Base-by-base conservation (phyloP, 2,113 vertebrate genomes). In the Periophthalmus modestus region DNA sequence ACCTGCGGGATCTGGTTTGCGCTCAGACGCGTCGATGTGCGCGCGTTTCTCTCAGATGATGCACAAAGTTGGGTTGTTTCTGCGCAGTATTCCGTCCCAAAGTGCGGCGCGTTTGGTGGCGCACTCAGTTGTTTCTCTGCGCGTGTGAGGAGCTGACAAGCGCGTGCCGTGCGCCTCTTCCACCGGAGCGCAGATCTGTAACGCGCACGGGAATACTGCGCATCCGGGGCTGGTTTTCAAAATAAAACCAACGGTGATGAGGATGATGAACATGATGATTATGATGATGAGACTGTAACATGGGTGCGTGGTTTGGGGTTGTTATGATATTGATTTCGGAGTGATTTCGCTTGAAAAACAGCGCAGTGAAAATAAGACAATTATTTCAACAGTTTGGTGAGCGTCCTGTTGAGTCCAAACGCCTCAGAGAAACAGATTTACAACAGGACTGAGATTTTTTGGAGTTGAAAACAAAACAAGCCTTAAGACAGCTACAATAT, bases 161-260 rank as follows among this genome's bases (percentile, higher is more conserved):
- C 54, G 72, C 83, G 82, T 71, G 82, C 75, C 80, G 82, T 71
- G 82, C 75, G 78, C n/a, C 68, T 79, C 50, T 76, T 81, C 66
- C 79, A 70, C 75, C 0, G 72, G 63, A 85, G 80, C 83, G 76
- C 82, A 47, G 55, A 71, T 2, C 0, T 0, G 77, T 67, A 43
- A 2, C 0, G 2, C 7, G 12, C 14, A 16, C 4, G 0, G 7
- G 2, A 16, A 1, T 3, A 0, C 24, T 0, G 0, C 0, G 72
- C 74, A 72, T 90, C 90, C 82, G 73, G 39, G 0, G 0, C 0
- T 0, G 4, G 0, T 11, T 75, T 86, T 89, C 90, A 87, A 68
- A 87, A 77, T 90, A 91, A 90, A 82, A 50, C 7, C 34, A 12
- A 36, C 15, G 24, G 16, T 0, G 1, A 21, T 11, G 7, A n/a